Evolutionary conservation across 2,797 vertebrate genomes (phyloP).

Genomic region (Lemur catta): DNA sequence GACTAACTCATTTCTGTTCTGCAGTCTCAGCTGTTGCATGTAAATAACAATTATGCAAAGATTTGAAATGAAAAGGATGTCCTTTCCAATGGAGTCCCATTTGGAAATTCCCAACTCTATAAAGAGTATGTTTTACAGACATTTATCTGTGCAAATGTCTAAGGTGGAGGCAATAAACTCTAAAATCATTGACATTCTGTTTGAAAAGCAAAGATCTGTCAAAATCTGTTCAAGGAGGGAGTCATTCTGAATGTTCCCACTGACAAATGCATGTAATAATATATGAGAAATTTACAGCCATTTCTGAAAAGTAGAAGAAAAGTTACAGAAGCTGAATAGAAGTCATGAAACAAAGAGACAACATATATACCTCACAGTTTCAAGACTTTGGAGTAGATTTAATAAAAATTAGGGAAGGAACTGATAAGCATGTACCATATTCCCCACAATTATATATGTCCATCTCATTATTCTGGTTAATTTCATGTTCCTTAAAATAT

Average conservation of each 20-base stretch:
- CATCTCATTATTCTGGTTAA: not conserved
- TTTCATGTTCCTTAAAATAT: not conserved
- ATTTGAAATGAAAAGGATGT: conserved; percentile 58
- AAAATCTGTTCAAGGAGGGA: not conserved
- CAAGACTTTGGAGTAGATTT: not conserved
- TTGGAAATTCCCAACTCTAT: conserved; percentile 7
- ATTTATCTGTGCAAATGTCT: conserved; percentile 13
- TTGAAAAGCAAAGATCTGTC: conserved; percentile 21
- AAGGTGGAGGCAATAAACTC: not conserved
- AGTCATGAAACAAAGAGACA: not conserved
- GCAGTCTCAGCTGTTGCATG: conserved; percentile 41
- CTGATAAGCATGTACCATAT: not conserved
- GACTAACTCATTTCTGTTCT: conserved; percentile 49
- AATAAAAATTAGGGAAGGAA: not conserved
- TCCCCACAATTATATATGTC: not conserved
- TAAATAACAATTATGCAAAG: conserved; percentile 40
- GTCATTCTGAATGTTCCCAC: not conserved
- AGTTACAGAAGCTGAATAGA: not conserved
- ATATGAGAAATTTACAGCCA: not conserved
- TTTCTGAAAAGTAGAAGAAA: not conserved
- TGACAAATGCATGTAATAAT: not conserved
- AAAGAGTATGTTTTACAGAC: conserved; percentile 50
- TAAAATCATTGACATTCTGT: conserved; percentile 1
- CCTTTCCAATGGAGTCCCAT: not conserved
- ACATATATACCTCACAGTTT: not conserved